Base-by-base conservation (phyloP, 1,140 invertebrate species). In the Spodoptera litura region DNA sequence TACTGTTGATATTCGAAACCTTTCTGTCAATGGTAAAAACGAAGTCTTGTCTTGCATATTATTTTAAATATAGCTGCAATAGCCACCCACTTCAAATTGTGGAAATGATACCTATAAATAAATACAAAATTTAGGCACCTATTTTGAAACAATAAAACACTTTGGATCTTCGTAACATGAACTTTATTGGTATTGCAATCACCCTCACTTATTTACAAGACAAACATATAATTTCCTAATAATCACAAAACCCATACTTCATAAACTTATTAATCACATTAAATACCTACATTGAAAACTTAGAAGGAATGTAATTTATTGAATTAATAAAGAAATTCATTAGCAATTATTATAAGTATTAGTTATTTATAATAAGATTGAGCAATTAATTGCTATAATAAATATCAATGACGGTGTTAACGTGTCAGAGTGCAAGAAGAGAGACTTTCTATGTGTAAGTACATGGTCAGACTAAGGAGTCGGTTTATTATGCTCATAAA, bases 241-340 rank as follows among this genome's bases (percentile, higher is more conserved):
- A 44, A 44, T 44, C 38, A 44, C 38, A 44, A 71, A 71, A 52
- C 3, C 68, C 52, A 15, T 38, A 38, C 68, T 71, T 56, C 3
- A 71, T 9, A 35, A 55, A 44, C 38, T 44, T 27, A 55, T 71
- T 13, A 66, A 25, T 52, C 5, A 66, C 20, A 38, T 49, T 25
- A 66, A 64, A 70, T 70, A 20, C 20, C 20, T 20, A 13, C 25
- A 55, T 25, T n/a, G 13, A 38, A 56, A 56, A 13, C 53, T 52
- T 31, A 64, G 49, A 61, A 25, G 71, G 71, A 62, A 78, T 61
- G 55, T 78, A 68, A 58, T 20, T 64, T 68, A 27, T 12, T 52
- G 8, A 66, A 58, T 59, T 12, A 49, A 51, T 51, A 61, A 73
- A 8, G 10, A 73, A 68, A 68, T 10, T 25, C 27, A 27, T 20